Evolutionary conservation across 2,888 invertebrate species (phyloP).

Genomic region (Catotricha subobsoleta): DNA sequence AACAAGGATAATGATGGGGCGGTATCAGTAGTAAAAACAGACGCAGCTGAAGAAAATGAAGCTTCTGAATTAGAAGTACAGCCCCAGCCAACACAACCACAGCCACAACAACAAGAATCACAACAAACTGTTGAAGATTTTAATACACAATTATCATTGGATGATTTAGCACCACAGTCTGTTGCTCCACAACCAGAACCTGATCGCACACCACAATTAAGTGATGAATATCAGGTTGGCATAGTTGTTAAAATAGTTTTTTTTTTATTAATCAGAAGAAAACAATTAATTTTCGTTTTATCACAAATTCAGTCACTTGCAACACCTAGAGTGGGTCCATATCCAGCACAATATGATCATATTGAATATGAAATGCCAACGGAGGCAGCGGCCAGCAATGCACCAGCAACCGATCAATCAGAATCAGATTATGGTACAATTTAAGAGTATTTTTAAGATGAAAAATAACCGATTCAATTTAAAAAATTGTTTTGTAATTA

Average conservation of each 20-base stretch:
- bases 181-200: constrained; percentile 26
- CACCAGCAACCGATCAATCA: no score
- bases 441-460: no score
- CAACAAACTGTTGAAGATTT: constrained; percentile 1
- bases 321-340: constrained; percentile 7
- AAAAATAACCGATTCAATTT: no score
- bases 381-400: no score
- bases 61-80: not conserved
- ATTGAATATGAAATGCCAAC: constrained; percentile 1
- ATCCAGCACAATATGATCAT: constrained; percentile 1
- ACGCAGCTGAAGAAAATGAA: not conserved
- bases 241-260: not conserved
- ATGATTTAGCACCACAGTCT: constrained; percentile 33
- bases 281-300: not conserved
- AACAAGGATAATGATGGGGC: constrained; percentile 3
- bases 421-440: no score
- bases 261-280: not conserved
- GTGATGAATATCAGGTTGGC: constrained; percentile 9
- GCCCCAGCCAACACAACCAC: not conserved
- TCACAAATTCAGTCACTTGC: constrained; percentile 8
- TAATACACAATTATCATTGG: constrained; percentile 30
- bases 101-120: constrained; percentile 1
- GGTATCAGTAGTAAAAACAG: constrained; percentile 8
- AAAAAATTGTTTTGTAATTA: no score
- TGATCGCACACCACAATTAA: constrained; percentile 8